Percentiles rank a stretch among this genome's conserved stretches.
Evolutionary conservation across 2,888 invertebrate genomes (phyloP).

Genomic region (Drosophila helvetica): DNA sequence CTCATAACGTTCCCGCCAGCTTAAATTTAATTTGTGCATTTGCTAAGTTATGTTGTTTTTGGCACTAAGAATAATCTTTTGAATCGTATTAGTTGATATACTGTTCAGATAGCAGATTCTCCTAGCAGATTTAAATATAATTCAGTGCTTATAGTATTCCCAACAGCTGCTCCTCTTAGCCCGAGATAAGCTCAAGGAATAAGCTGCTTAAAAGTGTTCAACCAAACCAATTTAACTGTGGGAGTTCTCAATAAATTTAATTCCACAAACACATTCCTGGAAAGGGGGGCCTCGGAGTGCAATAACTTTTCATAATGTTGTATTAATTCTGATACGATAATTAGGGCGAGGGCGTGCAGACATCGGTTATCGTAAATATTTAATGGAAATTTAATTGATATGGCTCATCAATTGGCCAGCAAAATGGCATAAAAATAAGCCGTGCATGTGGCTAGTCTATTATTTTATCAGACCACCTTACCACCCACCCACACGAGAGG

Average conservation of each 20-base stretch:
- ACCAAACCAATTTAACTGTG: background rate
- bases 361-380: conserved; percentile 48
- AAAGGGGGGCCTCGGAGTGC: background rate
- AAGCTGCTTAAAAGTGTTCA: background rate
- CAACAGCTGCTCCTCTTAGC: background rate
- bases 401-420: conserved; percentile 63
- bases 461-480: conserved; percentile 5
- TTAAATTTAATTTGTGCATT: too few relatives aligned
- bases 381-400: conserved; percentile 62
- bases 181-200: background rate
- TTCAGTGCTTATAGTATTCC: background rate
- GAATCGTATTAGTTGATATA: too few relatives aligned
- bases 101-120: too few relatives aligned
- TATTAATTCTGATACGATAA: conserved; percentile 35
- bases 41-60: too few relatives aligned
- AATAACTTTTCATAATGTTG: conserved; percentile 43
- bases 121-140: too few relatives aligned
- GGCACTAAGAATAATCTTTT: too few relatives aligned
- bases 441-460: conserved; percentile 50
- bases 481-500: background rate
- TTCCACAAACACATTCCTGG: too few relatives aligned
- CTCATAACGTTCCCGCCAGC: too few relatives aligned
- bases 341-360: conserved; percentile 32
- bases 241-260: too few relatives aligned
- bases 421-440: conserved; percentile 58